These are phyloP conservation scores for Steinernema hermaphroditum DNA, from an alignment of 2,888 invertebrate species.

Conservation along the genomic window DNA sequence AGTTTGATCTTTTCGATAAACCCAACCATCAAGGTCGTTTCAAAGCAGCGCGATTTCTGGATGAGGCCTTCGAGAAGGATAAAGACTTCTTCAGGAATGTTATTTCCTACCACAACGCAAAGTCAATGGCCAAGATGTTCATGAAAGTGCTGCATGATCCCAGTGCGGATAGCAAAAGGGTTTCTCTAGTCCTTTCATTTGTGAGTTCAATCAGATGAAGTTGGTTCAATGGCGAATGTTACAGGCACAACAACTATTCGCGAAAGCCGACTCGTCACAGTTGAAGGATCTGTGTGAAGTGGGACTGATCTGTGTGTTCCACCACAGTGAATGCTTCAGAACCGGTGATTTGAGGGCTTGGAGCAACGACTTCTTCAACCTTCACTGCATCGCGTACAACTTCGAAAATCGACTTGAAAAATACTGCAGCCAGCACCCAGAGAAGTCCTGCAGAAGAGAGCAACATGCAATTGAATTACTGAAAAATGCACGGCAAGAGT, in stretches of 20 bases:
- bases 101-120: not conserved
- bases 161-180: not conserved
- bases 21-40: conserved; percentile 11
- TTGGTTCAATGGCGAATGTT: too few relatives aligned
- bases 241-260: not conserved
- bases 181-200: not conserved
- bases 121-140: not conserved
- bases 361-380: not conserved
- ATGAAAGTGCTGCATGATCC: conserved; percentile 5
- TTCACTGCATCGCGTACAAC: not conserved
- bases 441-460: not conserved
- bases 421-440: not conserved
- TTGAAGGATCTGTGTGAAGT: not conserved
- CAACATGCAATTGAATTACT: not conserved
- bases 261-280: not conserved
- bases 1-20: not conserved
- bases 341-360: not conserved
- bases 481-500: not conserved
- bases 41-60: conserved; percentile 1
- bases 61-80: conserved; percentile 20
- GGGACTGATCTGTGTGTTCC: not conserved
- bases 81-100: conserved; percentile 6
- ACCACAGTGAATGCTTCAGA: not conserved
- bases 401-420: not conserved
- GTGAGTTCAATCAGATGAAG: conserved; percentile 1